phyloP scores from a whole-genome alignment of 1,140 invertebrate species.

The Brachionus rubens region DNA sequence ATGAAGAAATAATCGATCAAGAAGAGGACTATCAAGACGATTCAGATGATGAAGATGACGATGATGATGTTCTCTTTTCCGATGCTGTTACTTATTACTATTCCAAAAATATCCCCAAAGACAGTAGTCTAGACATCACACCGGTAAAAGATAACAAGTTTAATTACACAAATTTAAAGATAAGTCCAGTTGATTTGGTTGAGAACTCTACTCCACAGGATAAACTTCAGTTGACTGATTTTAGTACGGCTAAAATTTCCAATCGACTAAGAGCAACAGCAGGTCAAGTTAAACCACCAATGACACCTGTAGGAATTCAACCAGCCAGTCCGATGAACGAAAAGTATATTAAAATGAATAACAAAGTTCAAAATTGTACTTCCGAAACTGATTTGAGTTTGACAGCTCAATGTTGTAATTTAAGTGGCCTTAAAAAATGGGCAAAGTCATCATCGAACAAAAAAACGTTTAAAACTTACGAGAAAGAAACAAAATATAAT shows the following conservation, averaged over 20 bases:
- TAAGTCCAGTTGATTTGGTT: background rate
- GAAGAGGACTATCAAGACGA: background rate
- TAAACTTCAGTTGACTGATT: background rate
- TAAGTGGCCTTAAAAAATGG: background rate
- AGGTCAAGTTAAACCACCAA: background rate
- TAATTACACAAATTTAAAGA: background rate
- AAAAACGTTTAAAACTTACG: background rate
- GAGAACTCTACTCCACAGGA: background rate
- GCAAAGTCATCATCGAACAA: background rate
- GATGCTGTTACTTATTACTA: constrained; percentile 27
- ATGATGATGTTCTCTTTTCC: constrained; percentile 4
- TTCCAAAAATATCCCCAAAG: background rate
- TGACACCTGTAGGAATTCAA: background rate
- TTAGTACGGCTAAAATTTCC: constrained; percentile 6
- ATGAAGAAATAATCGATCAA: background rate
- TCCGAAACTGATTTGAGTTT: background rate
- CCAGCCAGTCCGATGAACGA: background rate
- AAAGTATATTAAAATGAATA: background rate
- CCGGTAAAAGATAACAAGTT: background rate
- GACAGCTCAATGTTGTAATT: background rate
- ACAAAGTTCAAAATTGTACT: background rate
- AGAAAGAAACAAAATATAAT: background rate
- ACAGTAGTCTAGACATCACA: background rate
- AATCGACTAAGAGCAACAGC: background rate
- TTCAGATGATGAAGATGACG: background rate